Conservation (phyloP, 2,113 vertebrate genomes). For the Larimichthys polyactis region DNA sequence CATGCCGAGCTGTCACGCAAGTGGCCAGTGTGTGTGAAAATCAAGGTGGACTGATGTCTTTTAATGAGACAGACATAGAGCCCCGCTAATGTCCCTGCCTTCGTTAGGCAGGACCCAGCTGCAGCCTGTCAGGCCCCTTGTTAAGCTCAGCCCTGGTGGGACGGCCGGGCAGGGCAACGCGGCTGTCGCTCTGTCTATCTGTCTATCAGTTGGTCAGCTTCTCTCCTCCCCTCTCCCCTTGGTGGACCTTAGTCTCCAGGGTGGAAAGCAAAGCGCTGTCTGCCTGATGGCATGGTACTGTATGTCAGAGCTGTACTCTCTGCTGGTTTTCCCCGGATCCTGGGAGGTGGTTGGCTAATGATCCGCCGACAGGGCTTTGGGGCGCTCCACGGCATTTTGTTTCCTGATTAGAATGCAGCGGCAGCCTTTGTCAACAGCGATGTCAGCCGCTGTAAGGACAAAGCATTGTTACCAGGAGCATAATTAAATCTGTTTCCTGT, state of each 20-base stretch:
- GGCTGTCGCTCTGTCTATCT: slow-evolving; percentile 91
- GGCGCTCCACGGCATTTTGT: slow-evolving; percentile 91
- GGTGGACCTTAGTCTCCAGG: slow-evolving; percentile 89
- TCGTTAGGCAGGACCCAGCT: slow-evolving; percentile 95
- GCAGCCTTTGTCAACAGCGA: slow-evolving; percentile 94
- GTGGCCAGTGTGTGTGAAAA: slow-evolving; percentile 88
- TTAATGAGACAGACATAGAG: slow-evolving; percentile 99
- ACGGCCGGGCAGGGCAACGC: slow-evolving; percentile 68
- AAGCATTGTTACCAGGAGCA: slow-evolving; percentile 93
- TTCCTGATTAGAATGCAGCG: slow-evolving; percentile 96
- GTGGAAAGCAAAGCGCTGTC: slow-evolving; percentile 84
- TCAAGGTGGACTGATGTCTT: slow-evolving; percentile 98
- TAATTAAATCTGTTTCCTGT: slow-evolving; percentile 93
- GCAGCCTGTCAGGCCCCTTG: slow-evolving; percentile 96
- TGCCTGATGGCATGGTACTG: slow-evolving; percentile 71
- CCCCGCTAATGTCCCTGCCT: slow-evolving; percentile 96
- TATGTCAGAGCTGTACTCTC: slow-evolving; percentile 74
- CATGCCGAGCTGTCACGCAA: slow-evolving; percentile 94
- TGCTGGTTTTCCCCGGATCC: slow-evolving; percentile 79
- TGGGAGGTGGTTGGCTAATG: slow-evolving; percentile 90
- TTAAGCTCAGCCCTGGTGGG: slow-evolving; percentile 88
- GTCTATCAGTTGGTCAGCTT: slow-evolving; percentile 87
- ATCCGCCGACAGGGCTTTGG: slow-evolving; percentile 89
- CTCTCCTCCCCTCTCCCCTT: slow-evolving; percentile 83
- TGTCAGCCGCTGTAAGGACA: slow-evolving; percentile 91